phyloP scores from a whole-genome alignment of 2,888 invertebrate genomes.

The Trichopoda pennipes region DNA sequence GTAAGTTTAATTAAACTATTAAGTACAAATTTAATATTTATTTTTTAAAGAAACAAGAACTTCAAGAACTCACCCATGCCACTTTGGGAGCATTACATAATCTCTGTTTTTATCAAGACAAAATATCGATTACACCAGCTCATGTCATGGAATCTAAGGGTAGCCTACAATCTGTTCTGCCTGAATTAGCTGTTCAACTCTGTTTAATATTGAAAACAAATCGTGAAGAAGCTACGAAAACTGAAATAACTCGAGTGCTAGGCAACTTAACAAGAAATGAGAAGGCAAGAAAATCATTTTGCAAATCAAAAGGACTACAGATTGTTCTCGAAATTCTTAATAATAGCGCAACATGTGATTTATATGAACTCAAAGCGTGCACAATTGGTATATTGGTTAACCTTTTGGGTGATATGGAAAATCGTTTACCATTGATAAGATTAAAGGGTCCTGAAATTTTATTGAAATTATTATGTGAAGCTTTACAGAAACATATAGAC shows the following conservation, averaged over 20 bases:
- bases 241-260: constrained; percentile 89
- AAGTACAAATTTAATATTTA: too few species aligned
- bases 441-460: constrained; percentile 82
- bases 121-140: constrained; percentile 79
- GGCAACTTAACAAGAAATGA: constrained; percentile 90
- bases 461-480: constrained; percentile 83
- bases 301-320: constrained; percentile 85
- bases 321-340: constrained; percentile 81
- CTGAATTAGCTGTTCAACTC: constrained; percentile 75
- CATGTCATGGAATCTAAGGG: constrained; percentile 70
- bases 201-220: constrained; percentile 74
- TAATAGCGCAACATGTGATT: constrained; percentile 72
- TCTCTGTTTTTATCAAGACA: constrained; percentile 87
- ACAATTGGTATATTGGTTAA: constrained; percentile 92
- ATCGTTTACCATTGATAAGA: constrained; percentile 82
- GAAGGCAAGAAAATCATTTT: constrained; percentile 84
- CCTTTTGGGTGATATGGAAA: constrained; percentile 85
- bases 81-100: constrained; percentile 92
- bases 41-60: constrained; percentile 80
- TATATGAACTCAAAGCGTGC: constrained; percentile 87
- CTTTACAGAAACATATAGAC: constrained; percentile 83
- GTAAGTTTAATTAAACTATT: constrained; percentile 56
- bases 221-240: constrained; percentile 78
- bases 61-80: constrained; percentile 89
- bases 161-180: constrained; percentile 76